phyloP scores from a whole-genome alignment of 2,888 invertebrate species.

The Smittia aterrima region DNA sequence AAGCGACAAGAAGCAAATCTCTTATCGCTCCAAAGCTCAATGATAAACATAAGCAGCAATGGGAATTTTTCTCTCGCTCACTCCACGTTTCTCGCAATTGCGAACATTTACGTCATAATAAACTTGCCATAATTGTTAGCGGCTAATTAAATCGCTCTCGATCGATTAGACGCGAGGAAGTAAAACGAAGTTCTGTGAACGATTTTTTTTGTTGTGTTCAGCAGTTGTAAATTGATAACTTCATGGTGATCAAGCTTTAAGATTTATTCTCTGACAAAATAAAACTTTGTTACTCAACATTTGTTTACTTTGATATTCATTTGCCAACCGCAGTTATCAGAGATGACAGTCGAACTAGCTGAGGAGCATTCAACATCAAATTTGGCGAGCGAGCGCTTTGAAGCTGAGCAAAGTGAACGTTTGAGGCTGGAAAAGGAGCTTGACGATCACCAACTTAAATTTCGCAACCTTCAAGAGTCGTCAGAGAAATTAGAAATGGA shows the following conservation, averaged over 20 bases:
- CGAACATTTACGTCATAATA: not conserved
- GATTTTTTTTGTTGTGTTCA: not conserved
- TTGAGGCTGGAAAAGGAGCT: constrained; percentile 79
- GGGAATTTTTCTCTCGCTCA: not conserved
- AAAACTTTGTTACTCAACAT: not conserved
- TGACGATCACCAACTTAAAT: constrained; percentile 73
- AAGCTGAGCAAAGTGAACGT: constrained; percentile 85
- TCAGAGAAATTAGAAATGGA: constrained; percentile 85
- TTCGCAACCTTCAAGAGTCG: constrained; percentile 72
- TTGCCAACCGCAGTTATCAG: constrained; percentile 69
- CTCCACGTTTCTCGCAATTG: not conserved
- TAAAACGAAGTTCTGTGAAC: not conserved
- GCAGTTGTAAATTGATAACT: constrained; percentile 30
- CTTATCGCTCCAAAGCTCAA: not conserved
- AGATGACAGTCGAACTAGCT: constrained; percentile 86
- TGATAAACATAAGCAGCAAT: not conserved
- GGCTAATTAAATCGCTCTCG: not conserved
- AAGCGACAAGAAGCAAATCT: not conserved
- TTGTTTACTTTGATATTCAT: not conserved
- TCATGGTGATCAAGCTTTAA: not conserved
- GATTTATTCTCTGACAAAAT: too few relatives aligned
- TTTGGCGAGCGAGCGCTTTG: constrained; percentile 83
- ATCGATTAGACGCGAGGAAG: not conserved
- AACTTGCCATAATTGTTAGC: not conserved
- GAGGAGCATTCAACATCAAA: constrained; percentile 91